These are phyloP conservation scores for Stomorhina lunata DNA, from an alignment of 2,888 invertebrate species.

Conservation along the genomic window DNA sequence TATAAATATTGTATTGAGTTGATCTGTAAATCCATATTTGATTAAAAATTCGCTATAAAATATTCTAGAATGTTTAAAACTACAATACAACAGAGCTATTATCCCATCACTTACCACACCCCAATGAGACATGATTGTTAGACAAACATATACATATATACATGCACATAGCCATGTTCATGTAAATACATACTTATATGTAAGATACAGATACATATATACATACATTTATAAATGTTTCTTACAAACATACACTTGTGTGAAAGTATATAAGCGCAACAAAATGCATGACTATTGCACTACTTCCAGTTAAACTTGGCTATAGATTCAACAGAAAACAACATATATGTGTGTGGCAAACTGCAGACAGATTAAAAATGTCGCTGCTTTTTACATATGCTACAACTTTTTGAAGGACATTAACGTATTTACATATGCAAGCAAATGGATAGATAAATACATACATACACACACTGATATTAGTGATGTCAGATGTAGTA, in stretches of 20 bases:
- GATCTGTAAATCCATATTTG: too few species aligned
- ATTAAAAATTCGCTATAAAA: too few species aligned
- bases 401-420: constrained; percentile 61
- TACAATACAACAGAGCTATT: too few species aligned
- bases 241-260: neutral
- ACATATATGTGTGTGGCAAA: constrained; percentile 26
- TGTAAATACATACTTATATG: neutral
- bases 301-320: too few species aligned
- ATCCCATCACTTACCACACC: neutral
- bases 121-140: neutral
- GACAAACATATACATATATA: neutral
- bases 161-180: too few species aligned
- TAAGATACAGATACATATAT: neutral
- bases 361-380: constrained; percentile 67
- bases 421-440: neutral
- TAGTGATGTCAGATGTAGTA: too few species aligned
- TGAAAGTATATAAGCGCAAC: neutral
- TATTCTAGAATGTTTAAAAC: too few species aligned
- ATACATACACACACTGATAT: too few species aligned
- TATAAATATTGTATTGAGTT: too few species aligned
- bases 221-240: too few species aligned
- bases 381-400: constrained; percentile 58
- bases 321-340: neutral
- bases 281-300: neutral
- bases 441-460: neutral